Evolutionary conservation across 2,797 vertebrate species (phyloP).

Genomic region (Vespertilio murinus): DNA sequence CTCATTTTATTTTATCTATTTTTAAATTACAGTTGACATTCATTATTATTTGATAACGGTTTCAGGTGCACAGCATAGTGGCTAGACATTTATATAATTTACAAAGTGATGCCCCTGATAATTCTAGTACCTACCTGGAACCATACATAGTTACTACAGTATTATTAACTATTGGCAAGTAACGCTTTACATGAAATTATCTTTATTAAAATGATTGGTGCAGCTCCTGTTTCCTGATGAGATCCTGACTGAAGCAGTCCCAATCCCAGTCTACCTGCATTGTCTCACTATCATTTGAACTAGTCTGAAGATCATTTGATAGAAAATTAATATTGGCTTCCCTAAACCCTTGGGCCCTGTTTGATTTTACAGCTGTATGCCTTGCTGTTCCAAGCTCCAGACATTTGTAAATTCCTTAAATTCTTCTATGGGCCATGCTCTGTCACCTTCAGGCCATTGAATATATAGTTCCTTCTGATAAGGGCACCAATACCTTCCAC

Average conservation of each 20-base stretch:
- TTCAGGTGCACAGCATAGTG: background rate
- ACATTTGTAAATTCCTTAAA: background rate
- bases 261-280: background rate
- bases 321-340: constrained; percentile 21
- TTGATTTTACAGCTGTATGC: background rate
- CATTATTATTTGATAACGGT: background rate
- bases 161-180: background rate
- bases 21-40: background rate
- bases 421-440: background rate
- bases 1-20: background rate
- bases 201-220: background rate
- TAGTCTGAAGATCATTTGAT: background rate
- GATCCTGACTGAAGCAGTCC: background rate
- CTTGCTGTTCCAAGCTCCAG: background rate
- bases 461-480: background rate
- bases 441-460: background rate
- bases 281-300: background rate
- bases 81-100: background rate
- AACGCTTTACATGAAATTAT: background rate
- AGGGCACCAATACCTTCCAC: background rate
- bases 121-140: background rate
- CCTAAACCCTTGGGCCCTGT: background rate
- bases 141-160: background rate
- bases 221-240: background rate
- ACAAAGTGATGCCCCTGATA: background rate